Evolutionary conservation across 2,113 vertebrate species (phyloP), one percentile per base, ranked within the genome.

Genomic region (Melanostigma gelatinosum): DNA sequence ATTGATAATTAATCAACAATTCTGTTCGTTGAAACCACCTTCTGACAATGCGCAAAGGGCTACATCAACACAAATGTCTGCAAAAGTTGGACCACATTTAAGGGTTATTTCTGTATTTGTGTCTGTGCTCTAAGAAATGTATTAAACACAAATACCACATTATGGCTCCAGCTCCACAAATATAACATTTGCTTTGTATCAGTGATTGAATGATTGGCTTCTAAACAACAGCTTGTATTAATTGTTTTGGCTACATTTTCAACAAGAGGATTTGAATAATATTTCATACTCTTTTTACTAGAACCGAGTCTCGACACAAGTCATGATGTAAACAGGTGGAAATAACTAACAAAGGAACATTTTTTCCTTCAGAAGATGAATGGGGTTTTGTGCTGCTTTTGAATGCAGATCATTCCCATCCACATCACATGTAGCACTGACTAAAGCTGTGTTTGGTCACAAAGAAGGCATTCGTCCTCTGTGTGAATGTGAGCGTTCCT

Each of bases 401-500:
- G n/a, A 52, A 9, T 38, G 18, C 22, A 24, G 50, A 52, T 8
- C 12, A 10, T 66, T 36, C 18, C 15, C 54, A 54, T 38, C 18
- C 18, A 1, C 8, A 8, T 62, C 1, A 1, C 2, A 0, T n/a
- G 6, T 22, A 12, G 7, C 10, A 0, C 48, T 6, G 24, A 52
- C n/a, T 9, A 18, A 54, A 40, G 29, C 67, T 1, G 0, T 0
- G 1, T 40, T 7, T 42, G 0, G 20, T 27, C 68, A 54, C 36
- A 61, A 13, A 58, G 13, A 0, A 27, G 32, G 40, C 75, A 24
- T 34, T 2, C n/a, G 54, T 70, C 73, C 65, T 85, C 15, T 38
- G 60, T 24, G 50, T 61, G 80, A 77, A 72, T 16, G 44, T 13
- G 76, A 73, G 52, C 18, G 50, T 38, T 85, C 80, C 58, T 80